Base-by-base conservation (phyloP, 2,888 invertebrate species). In the Hyposoter didymator region DNA sequence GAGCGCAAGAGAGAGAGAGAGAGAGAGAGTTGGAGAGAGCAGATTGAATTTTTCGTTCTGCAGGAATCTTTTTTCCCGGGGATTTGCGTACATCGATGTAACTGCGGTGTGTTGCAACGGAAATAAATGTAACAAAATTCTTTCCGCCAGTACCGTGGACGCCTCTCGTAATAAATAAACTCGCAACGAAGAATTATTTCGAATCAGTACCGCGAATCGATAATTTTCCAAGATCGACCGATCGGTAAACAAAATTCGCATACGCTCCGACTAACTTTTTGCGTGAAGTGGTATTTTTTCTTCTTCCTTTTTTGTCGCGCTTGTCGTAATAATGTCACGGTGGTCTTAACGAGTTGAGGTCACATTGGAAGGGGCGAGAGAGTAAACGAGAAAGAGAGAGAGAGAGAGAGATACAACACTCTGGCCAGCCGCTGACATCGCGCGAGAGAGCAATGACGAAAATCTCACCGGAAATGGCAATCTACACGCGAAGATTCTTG, bases 331-430 rank as follows among this genome's bases (percentile, higher is more conserved):
- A 59, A 14, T 59, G 59, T 87, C 92, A 91, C 89, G 91, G 92
- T 80, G 92, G 91, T 82, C 86, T 91, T 84, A 91, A 91, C 87
- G 91, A 91, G 88, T 91, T 91, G 81, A 90, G 91, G 88, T 90
- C 92, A 80, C 91, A 92, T 88, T 92, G 91, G 89, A 93, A 92
- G 89, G 92, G 91, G 59, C 28, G 59, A 12, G 14, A 59, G 59
- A 59, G 28, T 28, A 59, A 28, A 59, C 88, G 92, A 92, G 90
- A 91, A 5, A 35, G 55, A 55, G 12, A 55, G 55, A 55, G 55
- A 14, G 28, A 28, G 28, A 88, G 92, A 92, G 90, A 91, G 91
- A 87, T 92, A 91, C 88, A 89, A 89, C 87, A 89, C 88, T 89
- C 91, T 69, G 69, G 69, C 69, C 43, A 69, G 22, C 43, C 39